Evolutionary conservation across 2,797 vertebrate genomes (phyloP), one percentile per base, ranked within the genome.

Genomic region (Erpetoichthys calabaricus): DNA sequence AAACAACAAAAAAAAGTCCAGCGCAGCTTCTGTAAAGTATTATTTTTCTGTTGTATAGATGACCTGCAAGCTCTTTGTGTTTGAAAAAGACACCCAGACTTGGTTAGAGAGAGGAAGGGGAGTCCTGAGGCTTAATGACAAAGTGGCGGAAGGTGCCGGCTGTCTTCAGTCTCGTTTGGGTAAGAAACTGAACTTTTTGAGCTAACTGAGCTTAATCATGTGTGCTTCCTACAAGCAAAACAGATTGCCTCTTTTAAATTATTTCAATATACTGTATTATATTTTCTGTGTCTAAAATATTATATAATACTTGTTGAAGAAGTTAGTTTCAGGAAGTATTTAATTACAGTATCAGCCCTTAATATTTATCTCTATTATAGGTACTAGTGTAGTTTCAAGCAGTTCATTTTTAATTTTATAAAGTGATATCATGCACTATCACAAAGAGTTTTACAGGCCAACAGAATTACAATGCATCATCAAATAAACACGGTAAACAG

Each of bases 31-130:
- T 25, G 25, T 25, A 25, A 25, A 25, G 25, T 25, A 50, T 62
- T 1, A 4, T 4, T 1, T 57, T 41, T 70, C 67, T 63, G 8
- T 57, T 60, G 64, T 76, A 70, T 72, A 90, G 88, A 72, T 90
- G 69, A 83, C 73, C 57, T 88, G 83, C 75, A 87, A 81, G 66
- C 80, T 89, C 56, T 90, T 88, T 59, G 53, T 85, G 58, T 75
- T 90, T 72, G 78, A 84, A 66, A 86, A 79, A 56, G 51, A 71
- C 57, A 76, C 77, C 7, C 73, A 79, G 53, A 77, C 71, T 4
- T 90, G 87, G 86, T 85, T 3, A 55, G 88, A 90, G 72, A 80
- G 72, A 69, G 86, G 87, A 57, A 75, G 77, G 62, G 88, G 88
- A 46, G 69, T 73, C 45, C 52, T 90, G 62, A 79, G 84, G 47